Percentiles rank a stretch among this genome's conserved stretches.
These are phyloP conservation scores for Chymomyza costata DNA, from an alignment of 1,140 invertebrate genomes.

Conservation along the genomic window DNA sequence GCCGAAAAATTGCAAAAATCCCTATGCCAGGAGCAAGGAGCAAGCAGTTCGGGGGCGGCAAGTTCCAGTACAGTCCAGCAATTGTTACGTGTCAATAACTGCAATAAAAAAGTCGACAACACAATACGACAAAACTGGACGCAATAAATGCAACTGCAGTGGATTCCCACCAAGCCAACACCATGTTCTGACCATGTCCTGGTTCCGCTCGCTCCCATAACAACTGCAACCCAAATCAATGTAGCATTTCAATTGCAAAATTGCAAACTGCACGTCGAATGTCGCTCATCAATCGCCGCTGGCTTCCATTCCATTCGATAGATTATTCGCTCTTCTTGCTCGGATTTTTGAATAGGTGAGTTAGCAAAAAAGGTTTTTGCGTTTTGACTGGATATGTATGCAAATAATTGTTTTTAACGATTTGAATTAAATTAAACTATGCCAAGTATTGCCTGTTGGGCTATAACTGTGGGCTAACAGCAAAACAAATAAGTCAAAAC, in stretches of 20 bases:
- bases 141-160: constrained; percentile 4
- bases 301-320: not conserved
- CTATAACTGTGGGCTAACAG: constrained; percentile 15
- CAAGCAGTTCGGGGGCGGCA: constrained; percentile 4
- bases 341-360: constrained; percentile 10
- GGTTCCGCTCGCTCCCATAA: too few relatives aligned
- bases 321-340: constrained; percentile 7
- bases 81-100: constrained; percentile 73
- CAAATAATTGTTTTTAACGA: constrained; percentile 31
- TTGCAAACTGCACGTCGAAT: constrained; percentile 41
- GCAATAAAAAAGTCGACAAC: constrained; percentile 50
- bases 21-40: not conserved
- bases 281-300: constrained; percentile 17
- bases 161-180: constrained; percentile 55
- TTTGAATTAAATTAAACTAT: constrained; percentile 64
- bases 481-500: constrained; percentile 1
- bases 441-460: constrained; percentile 39
- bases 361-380: too few relatives aligned
- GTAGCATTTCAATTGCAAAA: constrained; percentile 70
- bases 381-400: constrained; percentile 11
- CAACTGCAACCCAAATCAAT: constrained; percentile 64
- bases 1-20: constrained; percentile 18
- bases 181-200: too few relatives aligned
- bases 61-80: constrained; percentile 21
- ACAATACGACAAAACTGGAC: constrained; percentile 33